Base-by-base conservation (phyloP, 1,140 invertebrate species). In the Hypsibius dujardini region DNA sequence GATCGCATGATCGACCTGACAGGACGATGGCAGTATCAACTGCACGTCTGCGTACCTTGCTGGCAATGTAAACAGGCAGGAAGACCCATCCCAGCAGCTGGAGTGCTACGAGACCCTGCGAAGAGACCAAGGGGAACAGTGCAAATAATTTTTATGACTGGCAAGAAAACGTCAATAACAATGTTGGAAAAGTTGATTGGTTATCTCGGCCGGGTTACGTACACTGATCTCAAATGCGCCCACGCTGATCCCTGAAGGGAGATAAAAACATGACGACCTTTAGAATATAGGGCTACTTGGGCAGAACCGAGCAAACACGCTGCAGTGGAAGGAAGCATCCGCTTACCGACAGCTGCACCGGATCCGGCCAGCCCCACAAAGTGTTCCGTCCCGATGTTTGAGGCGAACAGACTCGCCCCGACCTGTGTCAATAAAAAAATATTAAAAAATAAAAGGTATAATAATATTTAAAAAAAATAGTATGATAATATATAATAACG, bases 331-430 rank as follows among this genome's bases (percentile, higher is more conserved):
- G 28, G 28, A 28, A 28, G 28, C 28, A 28, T 28, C 28, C 28
- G 28, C 28, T 28, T 72, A 73, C 81, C 81, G 47, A 72, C 73
- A 2, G 79, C 79, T 3, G 81, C 80, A 2, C 79, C 81, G 42
- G 82, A 83, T 7, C 84, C 84, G 1, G 84, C 81, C n/a, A 85
- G 75, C 60, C 84, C 84, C 72, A 85, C 83, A 75, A 85, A 85
- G 78, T 85, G 84, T 47, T 83, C 84, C 71, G 81, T 83, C 2
- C 84, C 84, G 70, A 85, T 85, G 75, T 85, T 85, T 70, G 81
- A 83, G 2, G 83, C 83, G 76, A 85, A 85, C 69, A 85, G 75
- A 1, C 83, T 84, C 2, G 83, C 82, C 59, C 84, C 84, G 14
- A 85, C 82, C 84, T 84, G 74, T 2, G 75, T 71, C 46, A n/a